Percentiles rank a stretch among this genome's conserved stretches.
These are phyloP conservation scores for Galaxias olidus DNA, from an alignment of 2,797 vertebrate species.

Conservation along the genomic window DNA sequence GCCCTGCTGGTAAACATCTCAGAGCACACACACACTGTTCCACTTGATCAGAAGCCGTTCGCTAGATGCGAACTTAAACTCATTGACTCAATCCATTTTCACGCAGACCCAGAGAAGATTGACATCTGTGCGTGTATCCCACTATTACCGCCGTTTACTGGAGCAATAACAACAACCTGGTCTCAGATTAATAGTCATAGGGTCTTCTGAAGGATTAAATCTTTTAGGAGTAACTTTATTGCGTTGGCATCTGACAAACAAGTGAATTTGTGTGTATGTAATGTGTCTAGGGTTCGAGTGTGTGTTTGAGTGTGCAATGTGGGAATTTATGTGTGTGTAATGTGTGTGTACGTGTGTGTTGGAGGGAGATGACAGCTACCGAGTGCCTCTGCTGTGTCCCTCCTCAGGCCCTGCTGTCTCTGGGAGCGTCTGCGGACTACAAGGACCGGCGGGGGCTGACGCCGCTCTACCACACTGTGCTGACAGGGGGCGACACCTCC, in stretches of 20 bases:
- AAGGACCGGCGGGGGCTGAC: conserved; percentile 92
- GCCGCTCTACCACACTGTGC: conserved; percentile 92
- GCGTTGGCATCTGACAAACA: too few relatives aligned
- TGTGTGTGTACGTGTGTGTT: background rate
- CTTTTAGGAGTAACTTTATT: too few relatives aligned
- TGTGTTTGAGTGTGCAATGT: background rate
- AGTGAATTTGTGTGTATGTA: background rate
- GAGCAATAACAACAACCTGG: background rate
- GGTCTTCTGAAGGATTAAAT: too few relatives aligned
- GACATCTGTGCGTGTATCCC: too few relatives aligned
- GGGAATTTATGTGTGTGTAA: background rate
- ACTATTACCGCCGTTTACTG: too few relatives aligned
- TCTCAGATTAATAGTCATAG: too few relatives aligned
- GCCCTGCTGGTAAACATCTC: conserved; percentile 83
- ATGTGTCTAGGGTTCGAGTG: too few relatives aligned
- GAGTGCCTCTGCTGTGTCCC: background rate
- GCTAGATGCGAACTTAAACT: too few relatives aligned
- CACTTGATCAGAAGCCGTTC: background rate
- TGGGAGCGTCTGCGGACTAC: conserved; percentile 92
- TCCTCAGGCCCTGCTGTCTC: conserved; percentile 78
- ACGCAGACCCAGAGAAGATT: too few relatives aligned
- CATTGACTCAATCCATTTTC: too few relatives aligned
- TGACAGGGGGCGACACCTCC: conserved; percentile 92
- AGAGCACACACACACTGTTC: background rate
- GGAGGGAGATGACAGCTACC: too few relatives aligned